Evolutionary conservation across 2,888 invertebrate genomes (phyloP).

Genomic region (Eristalinus sepulchralis): DNA sequence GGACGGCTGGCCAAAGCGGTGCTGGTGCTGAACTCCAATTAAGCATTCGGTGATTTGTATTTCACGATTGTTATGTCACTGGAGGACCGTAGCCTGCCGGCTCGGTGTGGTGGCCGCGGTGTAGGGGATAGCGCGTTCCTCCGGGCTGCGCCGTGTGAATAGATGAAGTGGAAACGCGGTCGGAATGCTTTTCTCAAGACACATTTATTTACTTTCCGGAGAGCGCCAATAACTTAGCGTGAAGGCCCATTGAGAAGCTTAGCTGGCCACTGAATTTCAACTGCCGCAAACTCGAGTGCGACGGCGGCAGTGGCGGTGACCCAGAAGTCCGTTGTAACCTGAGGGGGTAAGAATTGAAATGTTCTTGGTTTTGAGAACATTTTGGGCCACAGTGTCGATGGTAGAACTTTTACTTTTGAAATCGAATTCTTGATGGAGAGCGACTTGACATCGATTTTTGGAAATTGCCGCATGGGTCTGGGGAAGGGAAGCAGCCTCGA

Average conservation of each 20-base stretch:
- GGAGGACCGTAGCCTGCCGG: not conserved
- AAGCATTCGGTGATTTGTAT: slow-evolving; percentile 17
- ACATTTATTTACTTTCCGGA: not conserved
- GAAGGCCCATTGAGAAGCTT: not conserved
- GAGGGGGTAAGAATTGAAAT: not conserved
- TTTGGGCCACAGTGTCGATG: not conserved
- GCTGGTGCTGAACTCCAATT: slow-evolving; percentile 3
- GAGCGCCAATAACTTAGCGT: not conserved
- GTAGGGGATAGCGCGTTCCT: not conserved
- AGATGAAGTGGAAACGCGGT: not conserved
- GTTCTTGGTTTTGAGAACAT: not conserved
- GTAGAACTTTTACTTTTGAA: not conserved
- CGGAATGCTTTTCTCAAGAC: not conserved
- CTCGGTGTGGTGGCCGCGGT: not conserved
- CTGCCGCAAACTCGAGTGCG: not conserved
- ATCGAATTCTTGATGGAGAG: not conserved
- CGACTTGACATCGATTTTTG: not conserved
- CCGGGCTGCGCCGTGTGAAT: not conserved
- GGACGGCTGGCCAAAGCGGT: not conserved
- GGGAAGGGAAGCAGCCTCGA: not conserved
- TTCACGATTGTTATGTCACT: slow-evolving; percentile 30
- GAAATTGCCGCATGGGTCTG: not conserved
- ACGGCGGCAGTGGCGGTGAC: not conserved
- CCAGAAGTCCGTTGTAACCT: not conserved
- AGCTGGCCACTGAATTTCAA: not conserved